Percentiles rank a stretch among this genome's conserved stretches.
phyloP scores from a whole-genome alignment of 2,888 invertebrate genomes.

The Hartigia nigra region DNA sequence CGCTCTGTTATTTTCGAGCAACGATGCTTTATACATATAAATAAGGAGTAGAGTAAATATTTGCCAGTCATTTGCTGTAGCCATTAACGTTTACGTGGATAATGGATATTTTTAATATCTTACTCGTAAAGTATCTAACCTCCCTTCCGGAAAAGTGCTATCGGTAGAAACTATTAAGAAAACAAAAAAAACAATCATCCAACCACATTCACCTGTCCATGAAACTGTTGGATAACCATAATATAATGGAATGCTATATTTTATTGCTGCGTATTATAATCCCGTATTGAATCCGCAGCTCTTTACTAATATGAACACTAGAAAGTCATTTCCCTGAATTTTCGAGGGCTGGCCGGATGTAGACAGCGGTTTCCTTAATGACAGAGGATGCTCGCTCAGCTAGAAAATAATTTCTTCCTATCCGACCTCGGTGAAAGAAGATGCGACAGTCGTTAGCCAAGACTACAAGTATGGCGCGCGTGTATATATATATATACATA shows the following conservation, averaged over 20 bases:
- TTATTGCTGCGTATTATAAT: neutral
- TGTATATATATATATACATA: neutral
- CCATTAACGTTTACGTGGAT: neutral
- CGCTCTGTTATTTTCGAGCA: neutral
- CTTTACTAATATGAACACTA: neutral
- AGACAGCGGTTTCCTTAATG: conserved; percentile 20
- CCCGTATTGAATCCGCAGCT: neutral
- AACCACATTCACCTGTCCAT: neutral
- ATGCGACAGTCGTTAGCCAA: neutral
- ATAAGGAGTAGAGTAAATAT: neutral
- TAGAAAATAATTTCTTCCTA: conserved; percentile 6
- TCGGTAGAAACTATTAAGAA: neutral
- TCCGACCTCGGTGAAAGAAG: conserved; percentile 12
- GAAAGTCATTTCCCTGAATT: neutral
- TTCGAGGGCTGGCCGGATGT: conserved; percentile 19
- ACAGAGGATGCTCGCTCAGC: conserved; percentile 20
- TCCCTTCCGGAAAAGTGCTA: neutral
- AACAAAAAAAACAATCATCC: neutral
- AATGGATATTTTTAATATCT: neutral
- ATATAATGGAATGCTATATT: neutral
- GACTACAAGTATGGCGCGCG: neutral
- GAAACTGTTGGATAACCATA: neutral
- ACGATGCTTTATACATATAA: neutral
- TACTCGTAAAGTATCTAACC: neutral
- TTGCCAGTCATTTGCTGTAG: neutral